Base-by-base conservation (phyloP, 2,888 invertebrate genomes). In the Leucophora obtusa region DNA sequence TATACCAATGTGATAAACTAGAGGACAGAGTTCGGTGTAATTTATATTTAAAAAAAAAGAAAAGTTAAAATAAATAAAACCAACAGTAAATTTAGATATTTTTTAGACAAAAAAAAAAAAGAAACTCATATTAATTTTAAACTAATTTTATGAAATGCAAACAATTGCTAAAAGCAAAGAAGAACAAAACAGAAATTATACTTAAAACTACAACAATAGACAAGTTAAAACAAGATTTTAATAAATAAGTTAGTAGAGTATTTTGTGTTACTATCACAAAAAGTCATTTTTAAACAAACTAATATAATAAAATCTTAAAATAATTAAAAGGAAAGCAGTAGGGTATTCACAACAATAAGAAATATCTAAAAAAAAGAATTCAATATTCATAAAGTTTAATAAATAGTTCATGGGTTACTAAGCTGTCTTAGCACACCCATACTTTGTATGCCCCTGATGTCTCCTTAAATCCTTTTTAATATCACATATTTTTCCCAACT, bases 1-100 rank as follows among this genome's bases (percentile, higher is more conserved):
- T 84, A 88, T 89, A 86, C 90, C 89, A 86, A 89, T 90, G 90
- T 90, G 90, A 89, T 90, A 90, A 88, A 86, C 86, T 84, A 68
- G 59, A 47, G n/a, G 11, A 71, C 18, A 8, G 43, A 53, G 59
- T 72, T 66, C 60, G 47, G 68, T 76, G 69, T 81, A 81, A 69
- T 76, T 73, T 81, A 69, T 69, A 28, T 53, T 50, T 11, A 47
- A 68, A 14, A 51, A 53, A 24, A 2, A 51, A 66, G 51, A 63
- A 47, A 38, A 59, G 62, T 51, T 70, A 63, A 58, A 35, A 10
- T 35, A 51, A 69, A 69, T 59, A 69, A 50, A 33, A 47, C 11
- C 7, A 56, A 58, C 53, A 54, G 6, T 33, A 62, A 75, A 24
- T 15, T 68, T 62, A 72, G 18, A 62, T 62, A 62, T 72, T 35